Evolutionary conservation across 2,113 vertebrate species (phyloP), one percentile per base, ranked within the genome.

Genomic region (Struthio camelus): DNA sequence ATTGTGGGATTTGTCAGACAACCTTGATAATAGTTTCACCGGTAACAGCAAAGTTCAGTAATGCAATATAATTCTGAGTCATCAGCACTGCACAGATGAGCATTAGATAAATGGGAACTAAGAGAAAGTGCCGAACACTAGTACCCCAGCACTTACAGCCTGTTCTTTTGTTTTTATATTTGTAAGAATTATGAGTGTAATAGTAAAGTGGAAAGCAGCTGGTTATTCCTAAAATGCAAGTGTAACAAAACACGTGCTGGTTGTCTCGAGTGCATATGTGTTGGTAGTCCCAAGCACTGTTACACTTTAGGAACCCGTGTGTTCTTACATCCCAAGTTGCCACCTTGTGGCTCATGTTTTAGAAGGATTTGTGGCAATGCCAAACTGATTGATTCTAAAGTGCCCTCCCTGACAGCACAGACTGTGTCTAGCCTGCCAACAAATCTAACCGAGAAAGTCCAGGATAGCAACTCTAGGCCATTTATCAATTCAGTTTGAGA

Each of bases 361-460:
- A 93, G 83, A 2, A 6, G 89, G 85, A 96, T 96, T 82, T 96
- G 73, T 92, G 79, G 86, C 79, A 65, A 53, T 85, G 83, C 80
- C 93, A 94, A 97, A 62, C 94, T 96, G 96, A 98, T 95, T 94
- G 94, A 95, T 95, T 96, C 90, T 90, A 67, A 97, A 97, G 91
- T 80, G 85, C 87, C 82, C 56, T 80, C 80, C 32, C 70, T 85
- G 79, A 82, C 80, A 80, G 56, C 70, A 13, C 4, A 3, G 73
- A 42, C 72, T 92, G 56, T 73, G 28, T 53, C 54, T 61, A 70
- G 42, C 56, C 72, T 89, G 93, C 91, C 95, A 97, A 24, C 85
- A 92, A 78, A 90, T 80, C 53, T 73, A 46, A 71, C 71, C 2
- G 20, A 88, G 73, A 73, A 93, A 36, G 46, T 91, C 87, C 67